Base-by-base conservation (phyloP, 2,113 vertebrate species). In the Platysteira castanea region DNA sequence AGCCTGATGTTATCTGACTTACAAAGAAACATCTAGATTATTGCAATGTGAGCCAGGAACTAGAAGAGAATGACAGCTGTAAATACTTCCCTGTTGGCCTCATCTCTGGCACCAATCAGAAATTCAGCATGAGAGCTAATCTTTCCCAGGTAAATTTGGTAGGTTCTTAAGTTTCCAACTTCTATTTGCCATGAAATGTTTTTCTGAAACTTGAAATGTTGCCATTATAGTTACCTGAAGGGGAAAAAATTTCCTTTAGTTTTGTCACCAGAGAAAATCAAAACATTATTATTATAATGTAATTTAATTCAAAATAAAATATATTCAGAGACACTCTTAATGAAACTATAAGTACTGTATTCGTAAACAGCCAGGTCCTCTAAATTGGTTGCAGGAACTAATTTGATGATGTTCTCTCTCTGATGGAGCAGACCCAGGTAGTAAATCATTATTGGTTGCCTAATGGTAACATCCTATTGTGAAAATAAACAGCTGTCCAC, bases 401-500 rank as follows among this genome's bases (percentile, higher is more conserved):
- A 89, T 96, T 84, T 82, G 37, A 57, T 94, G 63, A 61, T 68
- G 28, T 59, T 89, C 16, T 91, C 18, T 77, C 52, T 92, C 50
- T 89, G 65, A 91, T 80, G 61, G 78, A 89, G 54, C 56, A 95
- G 81, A 84, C n/a, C 28, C 61, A 91, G 89, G 89, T 92, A 93
- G 56, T 91, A 94, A 95, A 87, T 94, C 57, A 87, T 95, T 95
- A 82, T 19, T 84, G 49, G 87, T 73, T 87, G 46, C 91, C 80
- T 96, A 81, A 93, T 87, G 84, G 67, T 81, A 91, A 75, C 74
- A 84, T 85, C 87, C 81, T 89, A 69, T 89, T 82, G 94, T 95
- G 95, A 96, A 96, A 97, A 94, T 94, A 96, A 97, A 96, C 87
- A 91, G 65, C 89, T 95, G 89, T 94, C 93, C 81, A 79, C 65